phyloP scores from a whole-genome alignment of 2,888 invertebrate species.

The Homarus gammarus region DNA sequence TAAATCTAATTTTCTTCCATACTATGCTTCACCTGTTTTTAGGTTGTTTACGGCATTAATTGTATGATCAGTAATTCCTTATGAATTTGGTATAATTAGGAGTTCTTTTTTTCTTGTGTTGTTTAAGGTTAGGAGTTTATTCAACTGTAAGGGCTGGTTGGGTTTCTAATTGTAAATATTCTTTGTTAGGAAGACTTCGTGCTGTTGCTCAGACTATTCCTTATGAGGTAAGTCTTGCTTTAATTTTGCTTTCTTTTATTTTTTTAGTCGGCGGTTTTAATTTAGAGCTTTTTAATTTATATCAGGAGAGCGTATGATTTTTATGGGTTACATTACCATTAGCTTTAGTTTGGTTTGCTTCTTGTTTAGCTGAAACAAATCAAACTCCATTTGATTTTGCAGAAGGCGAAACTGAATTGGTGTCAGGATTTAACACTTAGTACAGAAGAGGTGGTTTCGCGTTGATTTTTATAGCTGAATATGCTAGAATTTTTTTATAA shows the following conservation, averaged over 20 bases:
- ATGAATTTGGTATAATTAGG: too few species aligned
- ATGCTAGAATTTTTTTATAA: slow-evolving; percentile 86
- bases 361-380: slow-evolving; percentile 86
- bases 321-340: slow-evolving; percentile 81
- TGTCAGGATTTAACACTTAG: slow-evolving; percentile 89
- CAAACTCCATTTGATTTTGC: slow-evolving; percentile 85
- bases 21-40: too few species aligned
- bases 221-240: slow-evolving; percentile 86
- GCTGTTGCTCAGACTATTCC: slow-evolving; percentile 87
- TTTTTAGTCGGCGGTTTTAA: background rate
- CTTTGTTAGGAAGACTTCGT: slow-evolving; percentile 85
- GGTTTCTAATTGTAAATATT: too few species aligned
- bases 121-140: too few species aligned
- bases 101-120: too few species aligned
- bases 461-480: slow-evolving; percentile 87
- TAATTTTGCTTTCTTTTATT: slow-evolving; percentile 83
- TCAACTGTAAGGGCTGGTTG: too few species aligned
- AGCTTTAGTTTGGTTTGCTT: slow-evolving; percentile 82
- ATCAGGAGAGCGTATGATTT: too few species aligned
- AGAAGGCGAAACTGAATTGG: slow-evolving; percentile 88
- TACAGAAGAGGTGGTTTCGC: too few species aligned
- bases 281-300: background rate
- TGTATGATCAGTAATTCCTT: too few species aligned
- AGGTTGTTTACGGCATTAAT: too few species aligned
- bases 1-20: too few species aligned